Evolutionary conservation across 2,113 vertebrate species (phyloP).

Genomic region (Isurus oxyrinchus): DNA sequence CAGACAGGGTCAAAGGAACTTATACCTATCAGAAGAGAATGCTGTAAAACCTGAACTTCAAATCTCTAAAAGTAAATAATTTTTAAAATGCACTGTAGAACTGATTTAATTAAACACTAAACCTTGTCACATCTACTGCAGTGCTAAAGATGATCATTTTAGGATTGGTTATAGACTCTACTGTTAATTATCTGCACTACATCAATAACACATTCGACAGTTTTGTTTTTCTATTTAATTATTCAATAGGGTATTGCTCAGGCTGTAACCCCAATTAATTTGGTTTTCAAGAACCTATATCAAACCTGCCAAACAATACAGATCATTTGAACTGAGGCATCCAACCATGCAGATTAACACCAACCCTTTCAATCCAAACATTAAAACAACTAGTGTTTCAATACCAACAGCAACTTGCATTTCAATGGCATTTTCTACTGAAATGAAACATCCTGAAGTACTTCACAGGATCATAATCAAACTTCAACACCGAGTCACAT

Average conservation of each 20-base stretch:
- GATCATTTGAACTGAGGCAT: slow-evolving; percentile 47
- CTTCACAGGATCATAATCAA: not conserved
- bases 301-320: slow-evolving; percentile 44
- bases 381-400: not conserved
- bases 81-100: not conserved
- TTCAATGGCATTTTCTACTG: not conserved
- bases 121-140: not conserved
- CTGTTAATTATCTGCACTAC: not conserved
- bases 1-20: not conserved
- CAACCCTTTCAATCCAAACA: not conserved
- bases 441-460: not conserved
- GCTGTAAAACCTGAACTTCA: not conserved
- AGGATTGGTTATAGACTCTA: not conserved
- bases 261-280: slow-evolving; percentile 46
- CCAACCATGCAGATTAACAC: not conserved
- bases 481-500: too few relatives aligned
- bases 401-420: not conserved
- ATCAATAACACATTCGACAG: slow-evolving; percentile 40
- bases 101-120: slow-evolving; percentile 27
- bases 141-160: not conserved
- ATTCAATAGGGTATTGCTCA: slow-evolving; percentile 44
- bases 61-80: not conserved
- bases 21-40: not conserved
- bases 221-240: slow-evolving; percentile 44
- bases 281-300: slow-evolving; percentile 42